A percentile compares a stretch with the other conserved stretches of the same genome.
Evolutionary conservation across 2,113 vertebrate species (phyloP).

Genomic region (human (Homo sapiens)): GRCh38 chr1:105979001-105979500

Average conservation of each 20-base stretch:
- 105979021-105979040: too few relatives aligned
- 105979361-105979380: constrained; percentile 59
- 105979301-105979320: constrained; percentile 20
- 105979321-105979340: not conserved
- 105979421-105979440: constrained; percentile 39
- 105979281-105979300: not conserved
- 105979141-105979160: not conserved
- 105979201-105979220: constrained; percentile 40
- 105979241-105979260: constrained; percentile 28
- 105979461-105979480: constrained; percentile 8
- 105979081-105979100: not conserved
- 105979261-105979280: not conserved
- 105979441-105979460: not conserved
- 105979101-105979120: not conserved
- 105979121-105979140: constrained; percentile 23
- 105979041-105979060: not conserved
- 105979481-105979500: not conserved
- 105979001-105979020: not conserved
- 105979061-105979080: not conserved
- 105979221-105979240: not conserved
- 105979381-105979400: constrained; percentile 51
- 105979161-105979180: not conserved
- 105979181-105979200: not conserved
- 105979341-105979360: constrained; percentile 45
- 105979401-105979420: not conserved